These are phyloP conservation scores for Capromys pilorides DNA, from an alignment of 2,797 vertebrate genomes.

Conservation along the genomic window DNA sequence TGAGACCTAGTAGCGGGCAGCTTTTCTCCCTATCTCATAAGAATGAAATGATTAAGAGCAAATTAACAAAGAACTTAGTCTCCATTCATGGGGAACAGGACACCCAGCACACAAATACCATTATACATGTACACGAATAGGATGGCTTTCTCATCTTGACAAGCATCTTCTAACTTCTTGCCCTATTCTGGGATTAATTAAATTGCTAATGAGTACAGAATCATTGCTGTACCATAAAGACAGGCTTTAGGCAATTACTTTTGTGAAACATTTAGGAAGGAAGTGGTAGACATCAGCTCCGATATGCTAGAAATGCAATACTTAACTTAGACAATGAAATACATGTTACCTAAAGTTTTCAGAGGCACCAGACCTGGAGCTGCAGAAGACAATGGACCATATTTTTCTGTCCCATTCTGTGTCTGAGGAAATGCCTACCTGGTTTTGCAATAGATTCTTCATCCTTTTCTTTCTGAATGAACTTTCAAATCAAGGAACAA, in stretches of 20 bases:
- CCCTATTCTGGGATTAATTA: slow-evolving; percentile 40
- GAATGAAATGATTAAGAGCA: not conserved
- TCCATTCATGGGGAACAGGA: not conserved
- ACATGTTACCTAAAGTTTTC: not conserved
- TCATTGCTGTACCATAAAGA: not conserved
- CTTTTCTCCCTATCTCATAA: not conserved
- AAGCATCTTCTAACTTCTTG: not conserved
- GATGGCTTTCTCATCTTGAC: not conserved
- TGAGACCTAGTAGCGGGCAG: not conserved
- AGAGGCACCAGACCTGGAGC: not conserved
- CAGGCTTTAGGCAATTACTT: slow-evolving; percentile 33
- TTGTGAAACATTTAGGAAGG: slow-evolving; percentile 13
- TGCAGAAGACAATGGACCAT: not conserved
- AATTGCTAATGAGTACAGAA: slow-evolving; percentile 43
- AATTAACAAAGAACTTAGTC: slow-evolving; percentile 35
- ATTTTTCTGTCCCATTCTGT: not conserved
- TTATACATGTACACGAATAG: not conserved
- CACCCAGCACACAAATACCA: not conserved
- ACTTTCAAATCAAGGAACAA: not conserved
- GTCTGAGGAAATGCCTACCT: not conserved
- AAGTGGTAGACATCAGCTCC: not conserved
- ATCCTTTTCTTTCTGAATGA: not conserved
- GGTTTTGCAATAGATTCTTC: not conserved
- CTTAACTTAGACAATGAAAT: not conserved
- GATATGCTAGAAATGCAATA: not conserved